Conservation (phyloP, 2,797 vertebrate genomes). For the Sebastes glaucus region DNA sequence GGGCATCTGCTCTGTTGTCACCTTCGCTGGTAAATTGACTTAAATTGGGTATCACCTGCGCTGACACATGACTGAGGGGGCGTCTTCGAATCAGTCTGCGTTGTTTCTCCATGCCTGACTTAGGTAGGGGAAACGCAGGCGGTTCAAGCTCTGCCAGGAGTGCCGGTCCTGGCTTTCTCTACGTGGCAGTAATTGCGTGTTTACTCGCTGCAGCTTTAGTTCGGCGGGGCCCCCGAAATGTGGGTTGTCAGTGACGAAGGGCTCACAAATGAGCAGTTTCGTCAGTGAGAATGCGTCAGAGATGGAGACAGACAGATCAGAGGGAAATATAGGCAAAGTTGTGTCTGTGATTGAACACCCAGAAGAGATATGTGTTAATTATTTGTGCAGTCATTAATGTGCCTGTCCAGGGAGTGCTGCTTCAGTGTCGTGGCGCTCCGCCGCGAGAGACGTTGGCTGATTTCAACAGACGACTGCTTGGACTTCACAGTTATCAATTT, state of each 20-base stretch:
- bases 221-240: slow-evolving; percentile 46
- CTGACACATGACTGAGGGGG: slow-evolving; percentile 44
- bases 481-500: slow-evolving; percentile 54
- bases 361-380: slow-evolving; percentile 58
- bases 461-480: slow-evolving; percentile 44
- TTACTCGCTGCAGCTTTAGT: slow-evolving; percentile 64
- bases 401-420: slow-evolving; percentile 35
- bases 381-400: slow-evolving; percentile 61
- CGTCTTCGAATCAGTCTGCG: slow-evolving; percentile 37
- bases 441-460: slow-evolving; percentile 35
- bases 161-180: slow-evolving; percentile 54
- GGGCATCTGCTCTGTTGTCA: slow-evolving; percentile 76
- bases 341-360: slow-evolving; percentile 46
- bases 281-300: slow-evolving; percentile 47
- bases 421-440: slow-evolving; percentile 25
- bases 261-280: slow-evolving; percentile 51
- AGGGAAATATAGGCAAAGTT: slow-evolving; percentile 38
- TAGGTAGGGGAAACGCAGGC: slow-evolving; percentile 12
- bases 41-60: slow-evolving; percentile 68
- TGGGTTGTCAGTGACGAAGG: slow-evolving; percentile 36
- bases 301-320: slow-evolving; percentile 33
- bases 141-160: slow-evolving; percentile 30
- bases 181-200: slow-evolving; percentile 70
- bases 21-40: slow-evolving; percentile 68
- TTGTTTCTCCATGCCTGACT: slow-evolving; percentile 14